Percentiles rank a stretch among this genome's conserved stretches.
Evolutionary conservation across 1,140 invertebrate species (phyloP).

Genomic region (Lepeophtheirus salmonis): DNA sequence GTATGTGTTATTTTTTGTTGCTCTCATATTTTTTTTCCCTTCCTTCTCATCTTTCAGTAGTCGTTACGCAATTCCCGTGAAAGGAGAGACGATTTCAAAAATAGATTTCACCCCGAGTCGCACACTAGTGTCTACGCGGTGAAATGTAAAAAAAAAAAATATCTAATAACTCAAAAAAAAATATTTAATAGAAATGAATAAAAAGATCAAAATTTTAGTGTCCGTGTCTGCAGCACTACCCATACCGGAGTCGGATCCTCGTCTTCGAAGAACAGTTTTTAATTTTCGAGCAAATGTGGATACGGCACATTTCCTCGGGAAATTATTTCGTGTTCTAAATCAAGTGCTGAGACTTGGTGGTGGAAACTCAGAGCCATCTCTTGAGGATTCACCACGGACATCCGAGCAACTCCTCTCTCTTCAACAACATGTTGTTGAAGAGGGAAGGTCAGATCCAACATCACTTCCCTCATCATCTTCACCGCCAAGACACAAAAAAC

Average conservation of each 20-base stretch:
- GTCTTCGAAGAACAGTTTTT: not conserved
- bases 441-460: no score
- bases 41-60: no score
- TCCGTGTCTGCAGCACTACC: slow-evolving; percentile 3
- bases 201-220: not conserved
- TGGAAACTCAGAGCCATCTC: not conserved
- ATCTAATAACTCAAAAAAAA: not conserved
- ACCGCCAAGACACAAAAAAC: not conserved
- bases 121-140: not conserved
- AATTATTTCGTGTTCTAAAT: slow-evolving; percentile 1
- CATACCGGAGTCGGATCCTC: not conserved
- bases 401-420: no score
- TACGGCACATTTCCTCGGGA: slow-evolving; percentile 1
- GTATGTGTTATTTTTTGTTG: no score
- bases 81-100: no score
- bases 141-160: not conserved
- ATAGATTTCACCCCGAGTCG: no score
- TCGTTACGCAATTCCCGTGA: not conserved
- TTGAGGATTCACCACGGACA: no score
- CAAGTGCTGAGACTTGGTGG: slow-evolving; percentile 1
- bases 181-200: not conserved
- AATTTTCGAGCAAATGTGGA: slow-evolving; percentile 6
- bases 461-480: not conserved
- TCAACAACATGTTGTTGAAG: no score
- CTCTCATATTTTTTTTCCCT: no score